Percentiles rank a stretch among this genome's conserved stretches.
These are phyloP conservation scores for Bombus confusus DNA, from an alignment of 1,140 invertebrate species.

Conservation along the genomic window DNA sequence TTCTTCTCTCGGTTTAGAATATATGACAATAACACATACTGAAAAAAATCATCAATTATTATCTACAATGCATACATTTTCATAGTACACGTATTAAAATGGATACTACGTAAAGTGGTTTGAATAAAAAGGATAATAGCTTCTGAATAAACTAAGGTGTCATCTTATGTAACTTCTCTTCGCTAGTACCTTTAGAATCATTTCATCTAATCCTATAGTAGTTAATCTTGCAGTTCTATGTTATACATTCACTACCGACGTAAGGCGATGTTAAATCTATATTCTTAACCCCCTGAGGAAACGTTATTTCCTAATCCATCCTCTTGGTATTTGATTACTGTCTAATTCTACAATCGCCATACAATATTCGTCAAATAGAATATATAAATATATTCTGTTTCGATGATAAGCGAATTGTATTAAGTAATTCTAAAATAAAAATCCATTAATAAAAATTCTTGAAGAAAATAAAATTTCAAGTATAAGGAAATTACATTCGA, in stretches of 20 bases:
- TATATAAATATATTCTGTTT: not conserved
- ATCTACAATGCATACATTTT: not conserved
- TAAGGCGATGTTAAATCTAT: too few species aligned
- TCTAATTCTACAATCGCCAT: not conserved
- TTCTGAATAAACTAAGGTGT: conserved; percentile 14
- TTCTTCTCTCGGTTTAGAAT: too few species aligned
- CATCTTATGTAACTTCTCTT: not conserved
- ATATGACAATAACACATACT: too few species aligned
- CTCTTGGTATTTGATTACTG: too few species aligned
- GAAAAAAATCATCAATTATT: not conserved
- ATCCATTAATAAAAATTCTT: too few species aligned
- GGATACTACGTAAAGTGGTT: not conserved
- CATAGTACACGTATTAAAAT: not conserved
- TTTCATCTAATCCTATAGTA: not conserved
- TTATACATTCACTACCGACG: not conserved
- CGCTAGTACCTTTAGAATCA: too few species aligned
- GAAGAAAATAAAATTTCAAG: not conserved
- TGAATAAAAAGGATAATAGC: conserved; percentile 1
- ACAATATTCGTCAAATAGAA: not conserved
- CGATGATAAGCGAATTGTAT: too few species aligned
- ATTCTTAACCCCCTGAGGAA: not conserved
- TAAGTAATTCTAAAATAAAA: too few species aligned
- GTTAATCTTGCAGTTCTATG: not conserved
- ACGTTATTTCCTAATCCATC: not conserved
- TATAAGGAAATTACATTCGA: not conserved